A percentile compares a stretch with the other conserved stretches of the same genome.
phyloP scores from a whole-genome alignment of 2,888 invertebrate species.

The Drosophila pseudotalamancana region DNA sequence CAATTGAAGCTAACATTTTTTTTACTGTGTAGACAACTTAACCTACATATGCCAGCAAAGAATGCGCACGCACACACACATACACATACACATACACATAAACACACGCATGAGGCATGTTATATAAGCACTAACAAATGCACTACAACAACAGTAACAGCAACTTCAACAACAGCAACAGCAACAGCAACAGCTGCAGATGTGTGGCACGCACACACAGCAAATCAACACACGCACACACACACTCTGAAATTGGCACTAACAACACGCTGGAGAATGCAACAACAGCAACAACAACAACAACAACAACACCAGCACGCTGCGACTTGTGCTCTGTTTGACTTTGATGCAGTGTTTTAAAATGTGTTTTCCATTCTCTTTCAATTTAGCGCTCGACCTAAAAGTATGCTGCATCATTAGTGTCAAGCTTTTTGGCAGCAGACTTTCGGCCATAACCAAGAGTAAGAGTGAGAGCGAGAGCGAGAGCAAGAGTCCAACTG shows the following conservation, averaged over 20 bases:
- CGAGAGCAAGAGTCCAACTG: constrained; percentile 3
- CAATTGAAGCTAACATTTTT: neutral
- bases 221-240: constrained; percentile 19
- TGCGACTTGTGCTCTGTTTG: constrained; percentile 12
- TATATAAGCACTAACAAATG: constrained; percentile 42
- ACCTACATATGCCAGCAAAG: constrained; percentile 51
- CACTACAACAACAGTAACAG: constrained; percentile 1
- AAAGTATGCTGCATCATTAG: constrained; percentile 75
- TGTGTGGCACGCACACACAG: constrained; percentile 22
- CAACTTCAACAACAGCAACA: constrained; percentile 5
- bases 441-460: constrained; percentile 8
- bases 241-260: constrained; percentile 42
- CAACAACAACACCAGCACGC: constrained; percentile 8
- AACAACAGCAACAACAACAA: constrained; percentile 18
- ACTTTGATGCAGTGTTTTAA: constrained; percentile 41
- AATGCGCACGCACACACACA: constrained; percentile 22
- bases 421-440: constrained; percentile 45
- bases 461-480: neutral
- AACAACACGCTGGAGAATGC: constrained; percentile 21
- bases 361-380: constrained; percentile 64
- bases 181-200: constrained; percentile 2
- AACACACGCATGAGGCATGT: constrained; percentile 22
- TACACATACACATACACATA: neutral
- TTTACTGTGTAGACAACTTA: constrained; percentile 61
- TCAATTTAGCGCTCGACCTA: constrained; percentile 77